Evolutionary conservation across 2,888 invertebrate species (phyloP), one percentile per base, ranked within the genome.

Genomic region (Apodemia mormo): DNA sequence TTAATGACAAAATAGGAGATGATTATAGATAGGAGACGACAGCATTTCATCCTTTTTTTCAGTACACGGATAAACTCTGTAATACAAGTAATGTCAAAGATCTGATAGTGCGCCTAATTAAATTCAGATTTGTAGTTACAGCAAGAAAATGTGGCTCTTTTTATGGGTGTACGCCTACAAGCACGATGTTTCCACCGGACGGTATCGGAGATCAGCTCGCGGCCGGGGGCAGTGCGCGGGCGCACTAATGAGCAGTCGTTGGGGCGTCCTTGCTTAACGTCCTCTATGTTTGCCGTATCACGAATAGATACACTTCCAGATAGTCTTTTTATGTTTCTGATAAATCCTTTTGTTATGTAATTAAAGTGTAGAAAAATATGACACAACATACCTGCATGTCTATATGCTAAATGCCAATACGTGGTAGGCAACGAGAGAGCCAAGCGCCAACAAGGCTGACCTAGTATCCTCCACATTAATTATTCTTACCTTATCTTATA

Each of bases 201-300:
- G 74, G 75, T 83, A 84, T 84, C 83, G 66, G 76, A 85, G 84
- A 81, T 77, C 76, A 76, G 80, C 78, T 67, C 74, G 49, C 79
- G 43, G 43, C 49, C 49, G 49, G 49, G 49, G 30, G 79, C 80
- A 70, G 72, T 73, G 71, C 76, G 73, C 74, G 71, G 75, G 73
- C 74, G 72, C 77, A 72, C 77, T 81, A 82, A 81, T 80, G 79
- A 82, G 78, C 75, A 72, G 72, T 71, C 74, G 75, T 71, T 72
- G 61, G 33, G 61, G 14, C 74, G 77, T 76, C 77, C 78, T 80
- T 77, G 77, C 73, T 73, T 66, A 65, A 61, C 73, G 70, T 37
- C 75, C 72, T 65, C 68, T 30, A 12, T 65, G 54, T 49, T 68
- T 68, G 65, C 68, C 33, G 9, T 58, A 43, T 30, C 56, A 58